phyloP scores from a whole-genome alignment of 2,888 invertebrate genomes.

The Eumerus sabulonum region DNA sequence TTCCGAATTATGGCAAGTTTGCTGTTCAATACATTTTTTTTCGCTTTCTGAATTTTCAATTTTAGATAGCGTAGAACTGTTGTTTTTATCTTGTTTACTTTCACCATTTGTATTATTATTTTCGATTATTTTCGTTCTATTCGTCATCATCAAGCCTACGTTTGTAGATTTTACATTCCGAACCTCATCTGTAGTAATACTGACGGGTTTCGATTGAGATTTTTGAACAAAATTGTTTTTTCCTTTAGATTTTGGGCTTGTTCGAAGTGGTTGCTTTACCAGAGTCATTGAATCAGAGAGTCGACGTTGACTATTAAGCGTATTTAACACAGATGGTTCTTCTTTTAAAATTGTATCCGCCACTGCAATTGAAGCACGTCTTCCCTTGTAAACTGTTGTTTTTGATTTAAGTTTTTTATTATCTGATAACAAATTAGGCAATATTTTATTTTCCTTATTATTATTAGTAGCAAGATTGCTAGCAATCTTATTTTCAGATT shows the following conservation, averaged over 20 bases:
- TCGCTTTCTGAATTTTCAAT: no score
- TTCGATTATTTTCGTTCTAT: no score
- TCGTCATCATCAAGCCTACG: no score
- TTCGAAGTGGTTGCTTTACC: constrained; percentile 72
- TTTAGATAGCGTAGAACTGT: no score
- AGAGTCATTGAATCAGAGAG: constrained; percentile 76
- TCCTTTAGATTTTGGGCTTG: background rate
- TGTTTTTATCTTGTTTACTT: no score
- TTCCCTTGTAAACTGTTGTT: constrained; percentile 42
- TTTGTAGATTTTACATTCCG: no score
- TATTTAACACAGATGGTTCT: constrained; percentile 44
- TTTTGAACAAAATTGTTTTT: constrained; percentile 9
- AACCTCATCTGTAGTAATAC: constrained; percentile 14
- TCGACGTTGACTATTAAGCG: constrained; percentile 71
- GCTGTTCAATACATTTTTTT: no score
- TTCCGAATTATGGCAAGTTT: no score
- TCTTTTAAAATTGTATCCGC: constrained; percentile 70
- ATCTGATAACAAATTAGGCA: no score
- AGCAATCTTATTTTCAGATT: no score
- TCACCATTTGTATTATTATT: no score
- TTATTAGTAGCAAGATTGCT: background rate
- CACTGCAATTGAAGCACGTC: constrained; percentile 76
- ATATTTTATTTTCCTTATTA: constrained; percentile 16
- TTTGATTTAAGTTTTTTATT: constrained; percentile 13
- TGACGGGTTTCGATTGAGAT: background rate